Evolutionary conservation across 2,113 vertebrate genomes (phyloP), one percentile per base, ranked within the genome.

Genomic region (Megaptera novaeangliae): DNA sequence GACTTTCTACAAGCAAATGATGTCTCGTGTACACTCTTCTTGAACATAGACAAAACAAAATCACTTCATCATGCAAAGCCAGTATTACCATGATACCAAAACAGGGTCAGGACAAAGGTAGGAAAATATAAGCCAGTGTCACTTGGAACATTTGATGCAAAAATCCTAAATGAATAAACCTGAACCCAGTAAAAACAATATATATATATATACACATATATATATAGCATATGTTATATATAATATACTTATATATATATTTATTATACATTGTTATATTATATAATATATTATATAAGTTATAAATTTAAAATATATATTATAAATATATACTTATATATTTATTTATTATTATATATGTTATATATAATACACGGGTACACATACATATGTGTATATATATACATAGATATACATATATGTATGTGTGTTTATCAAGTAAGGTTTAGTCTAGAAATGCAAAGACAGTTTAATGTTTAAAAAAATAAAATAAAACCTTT

Each of bases 121-220:
- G 36, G 29, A 71, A 52, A 41, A 17, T 12, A 3, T 21, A 64
- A 34, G 31, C 44, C 23, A 17, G 23, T 4, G 41, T 44, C 44
- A n/a, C 15, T 31, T 31, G 31, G n/a, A 36, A 69, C 23, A 10
- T 6, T 29, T 41, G 52, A 55, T 8, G 5, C 10, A 57, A 49
- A 57, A 39, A 3, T 20, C 75, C n/a, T 63, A 12, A 29, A 25
- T n/a, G 34, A 69, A 74, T 21, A 75, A 36, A 7, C 72, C 14
- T 4, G 52, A 55, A 21, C 72, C 31, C 23, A 21, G 41, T 36
- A 25, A n/a, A n/a, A 13, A 84, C 4, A 17, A 52, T 52, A 52
- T 5, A 52, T 52, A 17, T 5, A 52, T 52, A 52, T 15, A 5
- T 15, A 49, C 0, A 49, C 0, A 17, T 0, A 52, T 61, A 75